phyloP scores from a whole-genome alignment of 2,888 invertebrate species.

The Cantharis lateralis region DNA sequence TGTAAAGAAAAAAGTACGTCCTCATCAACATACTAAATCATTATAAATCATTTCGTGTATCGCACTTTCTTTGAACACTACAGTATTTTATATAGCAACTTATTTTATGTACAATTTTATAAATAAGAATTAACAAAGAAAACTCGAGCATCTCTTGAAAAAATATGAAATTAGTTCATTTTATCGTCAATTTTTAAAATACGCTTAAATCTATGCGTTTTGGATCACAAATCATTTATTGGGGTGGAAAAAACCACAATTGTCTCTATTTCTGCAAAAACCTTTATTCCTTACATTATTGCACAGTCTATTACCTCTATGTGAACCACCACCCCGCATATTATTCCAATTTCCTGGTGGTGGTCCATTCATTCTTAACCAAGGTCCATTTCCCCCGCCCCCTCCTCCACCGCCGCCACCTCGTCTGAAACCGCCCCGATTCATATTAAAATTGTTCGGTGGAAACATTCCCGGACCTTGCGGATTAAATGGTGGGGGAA shows the following conservation, averaged over 20 bases:
- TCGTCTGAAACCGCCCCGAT: slow-evolving; percentile 37
- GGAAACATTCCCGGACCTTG: slow-evolving; percentile 52
- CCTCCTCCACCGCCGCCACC: slow-evolving; percentile 42
- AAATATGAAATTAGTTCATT: background rate
- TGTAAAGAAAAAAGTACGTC: slow-evolving; percentile 26
- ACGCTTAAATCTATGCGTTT: background rate
- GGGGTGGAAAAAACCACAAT: slow-evolving; percentile 84
- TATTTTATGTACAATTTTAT: background rate
- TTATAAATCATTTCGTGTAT: background rate
- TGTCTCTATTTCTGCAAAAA: slow-evolving; percentile 79
- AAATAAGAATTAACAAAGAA: background rate
- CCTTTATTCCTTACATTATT: slow-evolving; percentile 81
- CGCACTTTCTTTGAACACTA: background rate
- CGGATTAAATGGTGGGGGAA: slow-evolving; percentile 58
- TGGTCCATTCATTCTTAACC: slow-evolving; percentile 55
- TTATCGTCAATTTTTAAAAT: background rate
- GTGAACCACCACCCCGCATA: slow-evolving; percentile 40
- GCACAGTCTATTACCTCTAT: slow-evolving; percentile 64
- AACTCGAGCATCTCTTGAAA: background rate
- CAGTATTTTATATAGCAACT: background rate
- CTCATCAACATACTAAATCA: slow-evolving; percentile 20
- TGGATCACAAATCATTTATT: slow-evolving; percentile 32
- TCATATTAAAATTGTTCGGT: slow-evolving; percentile 53
- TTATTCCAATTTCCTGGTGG: slow-evolving; percentile 47
- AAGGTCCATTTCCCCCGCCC: slow-evolving; percentile 59